Base-by-base conservation (phyloP, 2,888 invertebrate genomes). In the Synanthedon formicaeformis region DNA sequence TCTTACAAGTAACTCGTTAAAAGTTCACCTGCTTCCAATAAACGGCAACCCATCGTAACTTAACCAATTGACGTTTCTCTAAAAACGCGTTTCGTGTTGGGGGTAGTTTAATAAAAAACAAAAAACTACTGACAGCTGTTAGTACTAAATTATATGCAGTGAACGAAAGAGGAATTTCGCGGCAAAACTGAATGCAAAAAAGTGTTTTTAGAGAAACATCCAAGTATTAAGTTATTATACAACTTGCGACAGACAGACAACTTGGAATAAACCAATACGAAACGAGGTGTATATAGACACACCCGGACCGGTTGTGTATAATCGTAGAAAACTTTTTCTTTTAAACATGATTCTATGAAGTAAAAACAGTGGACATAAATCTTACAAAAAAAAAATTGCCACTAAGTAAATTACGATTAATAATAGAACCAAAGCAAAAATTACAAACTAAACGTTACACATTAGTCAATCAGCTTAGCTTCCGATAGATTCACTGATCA, bases 1-100 rank as follows among this genome's bases (percentile, higher is more conserved):
- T 75, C 86, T 87, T 86, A 86, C 78, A 84, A 76, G 80, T 87
- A 83, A 85, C 81, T 86, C 85, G 83, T 84, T 83, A 76, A 75
- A 71, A 75, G n/a, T 81, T 80, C 84, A 83, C 83, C 81, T 84
- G 84, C 81, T 77, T 81, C 78, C 71, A 78, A 13, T 45, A 45
- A 14, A 45, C 34, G 34, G 34, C 34, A 34, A 34, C 34, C 34
- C 34, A 34, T 34, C 34, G 2, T 34, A 34, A 34, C 34, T 34
- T 34, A 23, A 23, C 23, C 34, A 34, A 34, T 34, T 34, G 34
- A 34, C 34, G 10, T 34, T 34, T 34, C 34, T 34, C 34, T 34
- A 34, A 34, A 34, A 34, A 34, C 34, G 34, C 34, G 8, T 34
- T 10, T 34, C 8, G 10, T 34, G 34, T 34, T 8, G 2, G 34